These are phyloP conservation scores for Macrocentrus cingulum DNA, from an alignment of 1,140 invertebrate species.

Conservation along the genomic window DNA sequence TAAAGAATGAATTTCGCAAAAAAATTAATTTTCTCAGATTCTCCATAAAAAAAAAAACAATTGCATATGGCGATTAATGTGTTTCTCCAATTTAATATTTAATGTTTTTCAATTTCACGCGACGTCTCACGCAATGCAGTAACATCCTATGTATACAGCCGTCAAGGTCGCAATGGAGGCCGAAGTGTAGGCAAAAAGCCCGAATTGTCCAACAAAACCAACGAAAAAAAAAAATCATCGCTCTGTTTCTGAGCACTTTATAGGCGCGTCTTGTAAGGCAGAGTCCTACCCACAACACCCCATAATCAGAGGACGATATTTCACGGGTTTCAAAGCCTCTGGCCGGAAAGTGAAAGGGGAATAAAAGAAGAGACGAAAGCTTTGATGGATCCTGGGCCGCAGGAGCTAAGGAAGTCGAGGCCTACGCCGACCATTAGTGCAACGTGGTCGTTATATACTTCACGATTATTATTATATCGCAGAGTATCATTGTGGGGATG, in stretches of 20 bases:
- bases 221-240: background rate
- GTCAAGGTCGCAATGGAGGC: background rate
- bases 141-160: constrained; percentile 3
- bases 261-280: constrained; percentile 16
- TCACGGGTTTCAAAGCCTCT: constrained; percentile 36
- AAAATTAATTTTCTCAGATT: no score
- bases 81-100: background rate
- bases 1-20: no score
- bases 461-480: constrained; percentile 21
- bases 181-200: background rate
- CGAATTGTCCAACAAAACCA: background rate
- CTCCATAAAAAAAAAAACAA: no score
- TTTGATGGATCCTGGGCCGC: background rate
- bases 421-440: background rate
- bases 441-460: constrained; percentile 13
- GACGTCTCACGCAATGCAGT: constrained; percentile 5
- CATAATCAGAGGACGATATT: constrained; percentile 39
- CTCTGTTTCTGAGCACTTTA: no score
- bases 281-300: constrained; percentile 30
- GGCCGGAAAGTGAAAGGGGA: background rate
- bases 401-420: constrained; percentile 5
- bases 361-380: background rate
- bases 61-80: no score
- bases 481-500: constrained; percentile 16
- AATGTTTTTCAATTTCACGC: background rate